Conservation (phyloP, 2,797 vertebrate genomes). For the Serranus cabrilla region DNA sequence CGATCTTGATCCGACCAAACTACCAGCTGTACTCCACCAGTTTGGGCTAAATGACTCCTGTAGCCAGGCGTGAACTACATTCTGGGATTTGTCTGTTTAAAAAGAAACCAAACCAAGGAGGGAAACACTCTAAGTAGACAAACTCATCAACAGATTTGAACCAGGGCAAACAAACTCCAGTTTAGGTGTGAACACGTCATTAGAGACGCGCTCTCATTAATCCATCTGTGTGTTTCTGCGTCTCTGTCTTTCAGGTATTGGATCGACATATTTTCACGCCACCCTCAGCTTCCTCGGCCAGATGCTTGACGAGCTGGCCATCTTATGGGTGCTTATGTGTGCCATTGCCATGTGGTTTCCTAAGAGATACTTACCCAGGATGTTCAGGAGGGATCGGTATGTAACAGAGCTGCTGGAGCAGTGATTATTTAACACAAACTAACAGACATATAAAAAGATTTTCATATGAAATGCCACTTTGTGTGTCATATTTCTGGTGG, state of each 20-base stretch:
- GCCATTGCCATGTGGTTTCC: constrained; percentile 99
- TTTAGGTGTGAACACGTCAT: no score
- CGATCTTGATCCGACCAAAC: no score
- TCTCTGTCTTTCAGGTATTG: constrained; percentile 89
- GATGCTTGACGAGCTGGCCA: constrained; percentile 97
- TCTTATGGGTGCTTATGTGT: constrained; percentile 99
- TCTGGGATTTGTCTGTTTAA: no score
- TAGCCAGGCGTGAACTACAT: no score
- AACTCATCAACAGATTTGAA: no score
- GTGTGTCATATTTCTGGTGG: neutral
- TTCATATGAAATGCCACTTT: neutral
- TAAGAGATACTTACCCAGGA: constrained; percentile 93
- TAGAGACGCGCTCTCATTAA: neutral
- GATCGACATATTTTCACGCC: constrained; percentile 98
- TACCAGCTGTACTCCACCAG: no score
- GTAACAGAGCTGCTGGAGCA: constrained; percentile 22
- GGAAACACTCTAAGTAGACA: no score
- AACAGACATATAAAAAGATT: neutral
- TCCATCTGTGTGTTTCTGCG: constrained; percentile 15
- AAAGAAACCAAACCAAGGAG: no score
- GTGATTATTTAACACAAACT: neutral
- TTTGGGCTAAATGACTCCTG: no score
- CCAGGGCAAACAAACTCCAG: no score
- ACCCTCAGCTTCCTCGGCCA: constrained; percentile 98
- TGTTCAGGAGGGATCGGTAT: constrained; percentile 96